These are phyloP conservation scores for Mystacornis crossleyi DNA, from an alignment of 2,113 vertebrate genomes.

Conservation along the genomic window DNA sequence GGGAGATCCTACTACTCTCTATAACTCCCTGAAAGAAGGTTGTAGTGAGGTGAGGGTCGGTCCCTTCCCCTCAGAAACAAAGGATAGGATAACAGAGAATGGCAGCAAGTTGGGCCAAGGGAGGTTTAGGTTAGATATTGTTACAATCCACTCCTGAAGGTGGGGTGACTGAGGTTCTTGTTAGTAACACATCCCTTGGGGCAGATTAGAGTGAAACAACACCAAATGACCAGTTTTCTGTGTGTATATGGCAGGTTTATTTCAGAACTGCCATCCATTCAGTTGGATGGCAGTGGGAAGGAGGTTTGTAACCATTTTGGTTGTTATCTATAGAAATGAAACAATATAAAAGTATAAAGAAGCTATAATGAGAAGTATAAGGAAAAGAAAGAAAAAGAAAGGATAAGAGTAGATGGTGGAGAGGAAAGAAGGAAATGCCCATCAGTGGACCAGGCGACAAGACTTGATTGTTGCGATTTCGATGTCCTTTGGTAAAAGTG, in stretches of 20 bases:
- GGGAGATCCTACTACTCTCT: neutral
- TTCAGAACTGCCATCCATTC: too few species aligned
- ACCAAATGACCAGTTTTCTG: neutral
- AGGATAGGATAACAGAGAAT: neutral
- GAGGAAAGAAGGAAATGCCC: neutral
- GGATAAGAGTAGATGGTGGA: too few species aligned
- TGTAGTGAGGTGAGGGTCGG: too few species aligned
- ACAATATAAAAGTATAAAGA: neutral
- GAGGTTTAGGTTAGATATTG: neutral
- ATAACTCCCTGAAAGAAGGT: neutral
- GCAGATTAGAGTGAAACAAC: neutral
- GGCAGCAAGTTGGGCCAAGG: neutral
- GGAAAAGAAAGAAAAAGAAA: neutral
- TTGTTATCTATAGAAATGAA: neutral
- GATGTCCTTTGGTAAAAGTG: neutral
- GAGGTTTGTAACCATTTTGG: neutral
- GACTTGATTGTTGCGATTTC: accelerated
- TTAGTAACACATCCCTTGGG: accelerated
- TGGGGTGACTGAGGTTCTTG: neutral
- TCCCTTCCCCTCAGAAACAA: neutral
- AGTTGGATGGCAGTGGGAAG: neutral
- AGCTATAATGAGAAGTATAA: neutral
- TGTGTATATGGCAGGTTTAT: neutral
- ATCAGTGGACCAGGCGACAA: accelerated
- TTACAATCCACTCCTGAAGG: neutral